Evolutionary conservation across 2,797 vertebrate genomes (phyloP).

Genomic region (Hyperoplus lanceolatus): DNA sequence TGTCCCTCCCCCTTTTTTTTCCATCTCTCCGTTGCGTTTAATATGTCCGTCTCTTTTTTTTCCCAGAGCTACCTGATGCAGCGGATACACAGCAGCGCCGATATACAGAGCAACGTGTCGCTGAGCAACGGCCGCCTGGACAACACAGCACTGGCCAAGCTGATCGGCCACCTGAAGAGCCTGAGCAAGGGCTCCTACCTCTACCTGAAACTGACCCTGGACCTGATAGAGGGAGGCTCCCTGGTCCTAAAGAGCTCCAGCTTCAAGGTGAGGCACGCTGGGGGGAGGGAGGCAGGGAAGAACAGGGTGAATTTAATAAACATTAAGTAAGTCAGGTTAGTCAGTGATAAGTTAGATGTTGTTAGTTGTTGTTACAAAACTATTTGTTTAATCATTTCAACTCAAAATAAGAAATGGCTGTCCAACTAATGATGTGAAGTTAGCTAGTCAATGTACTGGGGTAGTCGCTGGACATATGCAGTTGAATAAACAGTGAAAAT

Average conservation of each 20-base stretch:
- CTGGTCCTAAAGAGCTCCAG: slow-evolving; percentile 98
- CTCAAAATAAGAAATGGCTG: too few relatives aligned
- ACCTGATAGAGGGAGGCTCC: slow-evolving; percentile 97
- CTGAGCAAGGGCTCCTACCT: slow-evolving; percentile 96
- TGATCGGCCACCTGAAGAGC: slow-evolving; percentile 95
- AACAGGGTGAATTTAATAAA: neutral
- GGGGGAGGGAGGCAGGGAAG: neutral
- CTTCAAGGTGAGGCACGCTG: slow-evolving; percentile 87
- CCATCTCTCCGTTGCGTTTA: neutral
- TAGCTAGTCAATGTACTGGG: too few relatives aligned
- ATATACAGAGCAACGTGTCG: slow-evolving; percentile 98
- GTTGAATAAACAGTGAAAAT: neutral
- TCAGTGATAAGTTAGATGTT: neutral
- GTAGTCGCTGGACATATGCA: too few relatives aligned
- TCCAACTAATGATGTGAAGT: too few relatives aligned
- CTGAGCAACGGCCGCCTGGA: slow-evolving; percentile 95
- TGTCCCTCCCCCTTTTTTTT: neutral
- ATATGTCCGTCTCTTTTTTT: neutral
- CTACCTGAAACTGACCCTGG: slow-evolving; percentile 97
- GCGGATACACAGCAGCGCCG: slow-evolving; percentile 94
- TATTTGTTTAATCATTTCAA: neutral
- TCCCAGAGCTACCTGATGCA: slow-evolving; percentile 92
- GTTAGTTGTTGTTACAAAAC: neutral
- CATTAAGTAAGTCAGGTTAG: neutral
- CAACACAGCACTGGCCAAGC: slow-evolving; percentile 93